Percentiles rank a stretch among this genome's conserved stretches.
Evolutionary conservation across 2,888 invertebrate species (phyloP).

Genomic region (Cantharis flavilabris): DNA sequence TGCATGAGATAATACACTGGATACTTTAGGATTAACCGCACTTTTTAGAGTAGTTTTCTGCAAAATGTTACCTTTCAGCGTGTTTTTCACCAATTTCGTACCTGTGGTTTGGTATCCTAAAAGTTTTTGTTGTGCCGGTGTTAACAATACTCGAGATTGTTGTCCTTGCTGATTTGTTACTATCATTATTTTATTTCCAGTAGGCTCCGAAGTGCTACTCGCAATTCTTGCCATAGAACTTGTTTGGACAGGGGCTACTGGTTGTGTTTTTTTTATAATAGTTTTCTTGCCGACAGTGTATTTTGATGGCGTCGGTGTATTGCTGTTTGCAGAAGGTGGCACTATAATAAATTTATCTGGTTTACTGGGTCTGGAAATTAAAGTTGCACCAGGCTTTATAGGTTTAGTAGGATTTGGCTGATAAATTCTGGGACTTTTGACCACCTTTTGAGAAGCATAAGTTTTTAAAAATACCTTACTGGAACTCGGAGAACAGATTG

Average conservation of each 20-base stretch:
- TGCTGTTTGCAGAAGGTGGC: conserved; percentile 29
- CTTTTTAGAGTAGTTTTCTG: conserved; percentile 32
- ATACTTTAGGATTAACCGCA: background rate
- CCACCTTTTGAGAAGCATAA: conserved; percentile 29
- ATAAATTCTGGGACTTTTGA: conserved; percentile 33
- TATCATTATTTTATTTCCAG: conserved; percentile 65
- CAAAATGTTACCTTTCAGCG: conserved; percentile 35
- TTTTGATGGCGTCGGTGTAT: conserved; percentile 37
- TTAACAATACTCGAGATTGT: conserved; percentile 64
- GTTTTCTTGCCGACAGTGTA: conserved; percentile 52
- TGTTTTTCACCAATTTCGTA: conserved; percentile 28
- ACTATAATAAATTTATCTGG: conserved; percentile 44
- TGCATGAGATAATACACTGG: conserved; percentile 51
- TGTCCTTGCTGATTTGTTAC: conserved; percentile 66
- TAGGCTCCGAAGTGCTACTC: conserved; percentile 47
- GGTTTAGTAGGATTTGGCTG: conserved; percentile 38
- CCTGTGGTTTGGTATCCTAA: conserved; percentile 58
- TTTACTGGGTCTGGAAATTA: conserved; percentile 41
- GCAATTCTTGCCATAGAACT: conserved; percentile 39
- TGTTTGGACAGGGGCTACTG: conserved; percentile 58
- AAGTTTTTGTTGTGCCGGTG: conserved; percentile 65
- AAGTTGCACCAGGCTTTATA: conserved; percentile 39
- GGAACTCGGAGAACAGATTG: conserved; percentile 16
- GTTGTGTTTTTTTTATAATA: conserved; percentile 55
- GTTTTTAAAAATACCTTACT: conserved; percentile 26